Percentiles rank a stretch among this genome's conserved stretches.
phyloP scores from a whole-genome alignment of 2,888 invertebrate genomes.

The Thymelicus acteon region DNA sequence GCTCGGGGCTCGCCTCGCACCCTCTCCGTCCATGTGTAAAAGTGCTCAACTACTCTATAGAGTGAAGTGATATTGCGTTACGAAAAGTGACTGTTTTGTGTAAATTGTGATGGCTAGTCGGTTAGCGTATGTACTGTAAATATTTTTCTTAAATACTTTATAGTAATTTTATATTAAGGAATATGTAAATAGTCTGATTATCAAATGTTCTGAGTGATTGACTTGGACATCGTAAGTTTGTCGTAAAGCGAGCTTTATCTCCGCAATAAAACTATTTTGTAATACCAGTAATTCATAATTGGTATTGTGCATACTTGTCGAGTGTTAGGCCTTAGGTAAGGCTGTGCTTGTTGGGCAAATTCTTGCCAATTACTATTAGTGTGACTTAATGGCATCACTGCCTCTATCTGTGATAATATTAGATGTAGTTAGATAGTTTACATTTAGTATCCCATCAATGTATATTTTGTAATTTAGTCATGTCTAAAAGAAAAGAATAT shows the following conservation, averaged over 20 bases:
- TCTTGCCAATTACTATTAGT: constrained; percentile 71
- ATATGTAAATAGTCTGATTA: constrained; percentile 44
- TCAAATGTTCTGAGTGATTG: constrained; percentile 27
- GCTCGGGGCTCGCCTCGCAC: constrained; percentile 86
- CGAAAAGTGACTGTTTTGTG: constrained; percentile 54
- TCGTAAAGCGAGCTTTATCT: constrained; percentile 24
- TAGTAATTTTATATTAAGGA: constrained; percentile 33
- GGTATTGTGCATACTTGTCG: constrained; percentile 41
- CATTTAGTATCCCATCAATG: constrained; percentile 65
- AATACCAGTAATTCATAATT: constrained; percentile 34
- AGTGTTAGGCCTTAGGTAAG: constrained; percentile 63
- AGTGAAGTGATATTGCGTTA: constrained; percentile 59
- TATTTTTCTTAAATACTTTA: constrained; percentile 43
- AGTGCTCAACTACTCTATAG: constrained; percentile 54
- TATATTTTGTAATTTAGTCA: constrained; percentile 76
- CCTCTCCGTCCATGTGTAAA: constrained; percentile 91
- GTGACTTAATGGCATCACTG: constrained; percentile 71
- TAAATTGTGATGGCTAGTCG: constrained; percentile 78
- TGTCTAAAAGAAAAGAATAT: constrained; percentile 66
- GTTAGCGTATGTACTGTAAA: constrained; percentile 69
- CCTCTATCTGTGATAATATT: constrained; percentile 82
- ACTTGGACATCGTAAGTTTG: constrained; percentile 11
- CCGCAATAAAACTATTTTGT: constrained; percentile 18
- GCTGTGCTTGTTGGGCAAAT: constrained; percentile 74
- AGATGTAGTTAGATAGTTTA: constrained; percentile 64